phyloP scores from a whole-genome alignment of 2,888 invertebrate genomes.

The Drosophila borealis region DNA sequence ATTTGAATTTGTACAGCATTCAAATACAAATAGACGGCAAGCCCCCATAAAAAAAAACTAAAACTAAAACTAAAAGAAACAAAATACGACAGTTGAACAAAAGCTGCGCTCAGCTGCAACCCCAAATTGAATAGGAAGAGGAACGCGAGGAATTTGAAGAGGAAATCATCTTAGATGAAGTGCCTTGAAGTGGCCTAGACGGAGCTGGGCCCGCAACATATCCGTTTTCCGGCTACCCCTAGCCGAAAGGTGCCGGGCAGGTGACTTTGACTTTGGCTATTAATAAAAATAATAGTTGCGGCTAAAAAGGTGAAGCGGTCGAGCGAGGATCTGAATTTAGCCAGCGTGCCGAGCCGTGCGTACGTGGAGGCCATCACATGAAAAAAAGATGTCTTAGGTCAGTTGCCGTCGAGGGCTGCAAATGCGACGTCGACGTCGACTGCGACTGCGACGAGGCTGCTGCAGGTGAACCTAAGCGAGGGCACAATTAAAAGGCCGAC shows the following conservation, averaged over 20 bases:
- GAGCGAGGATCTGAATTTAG: slow-evolving; percentile 32
- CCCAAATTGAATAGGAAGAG: slow-evolving; percentile 41
- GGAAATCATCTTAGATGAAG: slow-evolving; percentile 69
- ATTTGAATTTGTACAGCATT: slow-evolving; percentile 74
- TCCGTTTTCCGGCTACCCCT: slow-evolving; percentile 79
- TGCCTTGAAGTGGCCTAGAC: slow-evolving; percentile 39
- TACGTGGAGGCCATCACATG: slow-evolving; percentile 73
- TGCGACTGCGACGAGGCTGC: slow-evolving; percentile 34
- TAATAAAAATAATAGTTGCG: slow-evolving; percentile 83
- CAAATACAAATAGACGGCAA: slow-evolving; percentile 55
- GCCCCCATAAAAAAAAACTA: slow-evolving; percentile 67
- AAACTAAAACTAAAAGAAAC: slow-evolving; percentile 33
- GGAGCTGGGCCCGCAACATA: slow-evolving; percentile 47
- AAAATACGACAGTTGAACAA: slow-evolving; percentile 32
- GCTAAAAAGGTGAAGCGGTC: slow-evolving; percentile 69
- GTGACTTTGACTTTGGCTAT: slow-evolving; percentile 82
- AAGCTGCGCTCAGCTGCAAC: slow-evolving; percentile 67
- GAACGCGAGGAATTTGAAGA: slow-evolving; percentile 44
- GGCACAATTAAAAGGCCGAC: slow-evolving; percentile 72
- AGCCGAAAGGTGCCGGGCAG: slow-evolving; percentile 73
- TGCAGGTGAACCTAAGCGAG: slow-evolving; percentile 71
- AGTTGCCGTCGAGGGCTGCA: slow-evolving; percentile 58
- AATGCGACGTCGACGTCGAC: slow-evolving; percentile 9
- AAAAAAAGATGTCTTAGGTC: slow-evolving; percentile 84
- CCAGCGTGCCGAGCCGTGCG: slow-evolving; percentile 6